Percentiles rank a stretch among this genome's conserved stretches.
These are phyloP conservation scores for Macrosiphum euphorbiae DNA, from an alignment of 2,888 invertebrate species.

Conservation along the genomic window DNA sequence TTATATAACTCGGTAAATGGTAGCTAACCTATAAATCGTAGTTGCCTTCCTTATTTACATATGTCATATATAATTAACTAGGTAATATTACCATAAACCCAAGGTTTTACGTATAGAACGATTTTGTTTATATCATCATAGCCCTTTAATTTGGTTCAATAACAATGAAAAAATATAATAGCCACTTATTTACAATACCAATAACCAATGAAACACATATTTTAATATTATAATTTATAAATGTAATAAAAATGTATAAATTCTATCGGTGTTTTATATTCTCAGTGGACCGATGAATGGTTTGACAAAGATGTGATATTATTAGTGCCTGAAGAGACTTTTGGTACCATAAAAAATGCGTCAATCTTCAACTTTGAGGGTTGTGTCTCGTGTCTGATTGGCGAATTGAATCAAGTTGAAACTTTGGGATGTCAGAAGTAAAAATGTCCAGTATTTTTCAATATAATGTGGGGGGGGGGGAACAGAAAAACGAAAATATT, in stretches of 20 bases:
- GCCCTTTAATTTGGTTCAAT: background rate
- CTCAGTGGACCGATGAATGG: too few species aligned
- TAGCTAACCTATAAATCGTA: background rate
- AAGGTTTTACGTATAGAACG: background rate
- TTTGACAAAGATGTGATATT: too few species aligned
- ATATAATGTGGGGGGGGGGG: background rate
- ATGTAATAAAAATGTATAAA: background rate
- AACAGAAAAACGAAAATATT: background rate
- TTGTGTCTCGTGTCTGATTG: too few species aligned
- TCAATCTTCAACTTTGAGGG: too few species aligned
- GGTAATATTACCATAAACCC: background rate
- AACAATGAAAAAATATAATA: background rate
- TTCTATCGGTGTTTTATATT: too few species aligned
- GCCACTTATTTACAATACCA: background rate
- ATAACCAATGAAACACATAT: background rate
- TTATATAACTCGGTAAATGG: background rate
- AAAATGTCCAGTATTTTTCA: background rate
- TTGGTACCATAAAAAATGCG: too few species aligned
- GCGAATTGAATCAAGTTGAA: background rate
- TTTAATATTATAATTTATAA: background rate
- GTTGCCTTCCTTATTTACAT: background rate
- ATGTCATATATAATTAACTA: background rate
- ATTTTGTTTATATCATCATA: background rate
- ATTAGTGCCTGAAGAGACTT: too few species aligned
- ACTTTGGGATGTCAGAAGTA: background rate